phyloP scores from a whole-genome alignment of 92 coral and sea anemone species.

The Meandrina meandrites region DNA sequence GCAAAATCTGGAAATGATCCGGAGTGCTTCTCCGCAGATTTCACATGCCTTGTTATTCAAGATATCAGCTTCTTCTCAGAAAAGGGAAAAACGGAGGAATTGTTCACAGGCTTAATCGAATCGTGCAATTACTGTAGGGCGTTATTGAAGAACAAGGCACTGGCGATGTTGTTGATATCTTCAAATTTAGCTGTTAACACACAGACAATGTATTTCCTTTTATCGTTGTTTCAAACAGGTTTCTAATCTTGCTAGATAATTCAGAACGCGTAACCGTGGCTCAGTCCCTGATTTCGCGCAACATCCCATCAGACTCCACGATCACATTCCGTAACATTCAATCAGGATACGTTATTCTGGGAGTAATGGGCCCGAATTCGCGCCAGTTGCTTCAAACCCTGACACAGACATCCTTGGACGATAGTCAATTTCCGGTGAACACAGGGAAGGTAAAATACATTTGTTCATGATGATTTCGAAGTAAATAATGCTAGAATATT shows the following conservation, averaged over 20 bases:
- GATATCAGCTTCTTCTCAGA: too few species aligned
- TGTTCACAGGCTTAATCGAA: too few species aligned
- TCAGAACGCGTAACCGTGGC: conserved; percentile 63
- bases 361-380: conserved; percentile 80
- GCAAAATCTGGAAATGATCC: too few species aligned
- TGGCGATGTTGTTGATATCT: too few species aligned
- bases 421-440: conserved; percentile 60
- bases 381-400: conserved; percentile 77
- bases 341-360: conserved; percentile 72
- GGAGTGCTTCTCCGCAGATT: too few species aligned
- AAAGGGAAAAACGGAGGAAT: too few species aligned
- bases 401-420: conserved; percentile 70
- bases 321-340: conserved; percentile 61
- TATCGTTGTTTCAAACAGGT: not conserved
- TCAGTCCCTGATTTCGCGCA: conserved; percentile 69
- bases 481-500: not conserved
- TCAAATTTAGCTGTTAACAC: not conserved
- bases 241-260: conserved; percentile 45
- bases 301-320: conserved; percentile 56
- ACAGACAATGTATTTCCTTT: not conserved
- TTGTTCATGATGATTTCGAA: too few species aligned
- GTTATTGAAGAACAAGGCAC: too few species aligned
- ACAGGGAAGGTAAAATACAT: conserved; percentile 71
- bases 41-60: too few species aligned
- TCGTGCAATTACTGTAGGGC: too few species aligned